phyloP scores from a whole-genome alignment of 2,888 invertebrate species.

The Branchipolynoe longqiensis region DNA sequence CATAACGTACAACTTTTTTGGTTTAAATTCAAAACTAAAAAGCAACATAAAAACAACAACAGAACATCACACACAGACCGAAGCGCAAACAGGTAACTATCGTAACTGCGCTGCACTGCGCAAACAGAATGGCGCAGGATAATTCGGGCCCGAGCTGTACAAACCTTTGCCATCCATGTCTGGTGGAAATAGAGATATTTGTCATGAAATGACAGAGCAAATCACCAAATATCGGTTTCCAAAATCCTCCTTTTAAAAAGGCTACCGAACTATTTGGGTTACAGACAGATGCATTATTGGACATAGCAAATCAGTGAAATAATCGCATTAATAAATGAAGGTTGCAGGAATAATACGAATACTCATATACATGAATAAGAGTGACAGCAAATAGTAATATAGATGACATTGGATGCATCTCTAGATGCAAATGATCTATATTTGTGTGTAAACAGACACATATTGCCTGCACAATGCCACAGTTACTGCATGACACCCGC shows the following conservation, averaged over 20 bases:
- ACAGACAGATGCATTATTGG: neutral
- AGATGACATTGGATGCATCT: constrained; percentile 12
- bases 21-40: too few species aligned
- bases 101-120: neutral
- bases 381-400: neutral
- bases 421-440: constrained; percentile 29
- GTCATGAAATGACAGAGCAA: neutral
- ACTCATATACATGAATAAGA: neutral
- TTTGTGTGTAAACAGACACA: neutral
- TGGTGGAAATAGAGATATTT: neutral
- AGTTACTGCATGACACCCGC: too few species aligned
- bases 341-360: neutral
- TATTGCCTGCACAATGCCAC: too few species aligned
- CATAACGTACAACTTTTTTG: too few species aligned
- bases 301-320: neutral
- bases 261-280: too few species aligned
- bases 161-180: constrained; percentile 22
- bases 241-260: neutral
- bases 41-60: neutral
- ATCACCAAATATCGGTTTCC: neutral
- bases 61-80: neutral
- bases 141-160: too few species aligned
- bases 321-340: neutral
- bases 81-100: neutral
- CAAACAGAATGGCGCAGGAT: neutral